A percentile compares a stretch with the other conserved stretches of the same genome.
Conservation (phyloP, 2,113 vertebrate species). For the Tetraodon nigroviridis region DNA sequence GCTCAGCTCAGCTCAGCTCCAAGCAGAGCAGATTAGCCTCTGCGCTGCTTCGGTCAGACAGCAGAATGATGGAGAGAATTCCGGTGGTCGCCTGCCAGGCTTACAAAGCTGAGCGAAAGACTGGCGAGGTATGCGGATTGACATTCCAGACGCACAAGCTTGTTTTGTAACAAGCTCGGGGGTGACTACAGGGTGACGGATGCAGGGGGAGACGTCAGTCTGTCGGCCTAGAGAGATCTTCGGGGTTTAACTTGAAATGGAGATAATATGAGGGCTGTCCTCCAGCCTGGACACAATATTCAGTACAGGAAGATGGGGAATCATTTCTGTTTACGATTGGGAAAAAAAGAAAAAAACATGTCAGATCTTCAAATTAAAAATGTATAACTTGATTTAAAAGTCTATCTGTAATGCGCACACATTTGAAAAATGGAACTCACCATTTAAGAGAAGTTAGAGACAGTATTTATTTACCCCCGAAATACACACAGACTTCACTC, state of each 20-base stretch:
- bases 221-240: conserved; percentile 17
- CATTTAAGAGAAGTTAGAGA: too few relatives aligned
- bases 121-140: conserved; percentile 70
- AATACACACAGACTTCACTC: too few relatives aligned
- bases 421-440: too few relatives aligned
- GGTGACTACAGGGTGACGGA: conserved; percentile 70
- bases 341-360: too few relatives aligned
- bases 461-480: too few relatives aligned
- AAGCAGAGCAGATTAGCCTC: conserved; percentile 31
- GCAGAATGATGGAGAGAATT: conserved; percentile 24
- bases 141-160: conserved; percentile 71
- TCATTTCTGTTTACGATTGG: too few relatives aligned
- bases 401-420: too few relatives aligned
- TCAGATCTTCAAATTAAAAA: too few relatives aligned
- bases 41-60: conserved; percentile 33
- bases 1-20: too few relatives aligned
- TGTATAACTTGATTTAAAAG: too few relatives aligned
- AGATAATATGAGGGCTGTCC: conserved; percentile 3
- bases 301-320: not conserved
- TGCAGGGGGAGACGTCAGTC: conserved; percentile 55
- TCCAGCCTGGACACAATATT: not conserved
- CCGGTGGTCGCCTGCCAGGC: conserved; percentile 26
- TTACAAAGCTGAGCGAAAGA: conserved; percentile 23
- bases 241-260: conserved; percentile 21
- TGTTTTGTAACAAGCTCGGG: conserved; percentile 61